These are phyloP conservation scores for Electrophaes corylata DNA, from an alignment of 2,888 invertebrate genomes.

Conservation along the genomic window DNA sequence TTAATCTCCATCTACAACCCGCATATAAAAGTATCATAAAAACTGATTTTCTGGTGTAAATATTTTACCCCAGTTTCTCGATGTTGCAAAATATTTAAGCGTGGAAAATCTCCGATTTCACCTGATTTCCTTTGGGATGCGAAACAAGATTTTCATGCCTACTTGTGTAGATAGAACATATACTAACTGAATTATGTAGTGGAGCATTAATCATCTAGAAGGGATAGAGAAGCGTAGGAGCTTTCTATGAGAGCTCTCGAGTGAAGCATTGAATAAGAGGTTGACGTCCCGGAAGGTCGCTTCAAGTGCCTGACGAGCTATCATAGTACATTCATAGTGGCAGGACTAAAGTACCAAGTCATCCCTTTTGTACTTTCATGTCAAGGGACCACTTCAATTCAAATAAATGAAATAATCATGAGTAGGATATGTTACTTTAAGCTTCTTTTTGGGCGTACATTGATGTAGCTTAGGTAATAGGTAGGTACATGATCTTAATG, in stretches of 20 bases:
- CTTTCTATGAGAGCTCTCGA: constrained; percentile 69
- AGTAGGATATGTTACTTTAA: not conserved
- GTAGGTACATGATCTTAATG: not conserved
- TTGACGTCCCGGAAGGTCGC: constrained; percentile 57
- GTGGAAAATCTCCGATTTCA: constrained; percentile 34
- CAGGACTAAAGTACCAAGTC: constrained; percentile 44
- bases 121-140: constrained; percentile 49
- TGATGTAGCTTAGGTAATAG: not conserved
- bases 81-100: constrained; percentile 38
- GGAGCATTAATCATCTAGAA: constrained; percentile 60
- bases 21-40: constrained; percentile 21
- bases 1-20: constrained; percentile 8
- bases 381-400: constrained; percentile 7
- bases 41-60: constrained; percentile 25
- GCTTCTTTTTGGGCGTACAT: not conserved
- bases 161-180: constrained; percentile 37
- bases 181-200: constrained; percentile 53
- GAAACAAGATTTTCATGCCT: constrained; percentile 49
- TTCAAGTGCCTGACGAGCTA: constrained; percentile 48
- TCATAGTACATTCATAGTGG: constrained; percentile 44
- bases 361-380: constrained; percentile 18
- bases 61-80: constrained; percentile 30
- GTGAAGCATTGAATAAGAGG: constrained; percentile 60
- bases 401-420: constrained; percentile 4
- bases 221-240: constrained; percentile 65